A percentile compares a stretch with the other conserved stretches of the same genome.
These are phyloP conservation scores for Lepidonotus clava DNA, from an alignment of 2,888 invertebrate species.

Conservation along the genomic window DNA sequence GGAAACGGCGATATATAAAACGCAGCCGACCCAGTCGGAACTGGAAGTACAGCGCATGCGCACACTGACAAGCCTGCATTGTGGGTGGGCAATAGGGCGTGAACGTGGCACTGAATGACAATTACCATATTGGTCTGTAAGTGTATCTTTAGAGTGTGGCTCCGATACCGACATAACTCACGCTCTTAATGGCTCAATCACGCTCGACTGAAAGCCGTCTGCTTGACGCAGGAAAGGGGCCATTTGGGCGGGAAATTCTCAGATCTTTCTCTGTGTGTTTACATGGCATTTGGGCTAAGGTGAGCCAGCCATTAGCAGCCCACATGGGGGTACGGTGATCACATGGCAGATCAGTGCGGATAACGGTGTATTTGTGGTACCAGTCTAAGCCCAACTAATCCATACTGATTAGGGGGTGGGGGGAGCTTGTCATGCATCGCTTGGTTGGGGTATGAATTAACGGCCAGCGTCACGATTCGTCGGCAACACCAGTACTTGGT, in stretches of 20 bases:
- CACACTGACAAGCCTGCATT: too few relatives aligned
- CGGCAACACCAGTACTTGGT: background rate
- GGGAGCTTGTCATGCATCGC: background rate
- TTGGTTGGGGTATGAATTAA: background rate
- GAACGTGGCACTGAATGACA: too few relatives aligned
- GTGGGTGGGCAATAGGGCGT: too few relatives aligned
- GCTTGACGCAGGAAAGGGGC: background rate
- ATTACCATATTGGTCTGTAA: too few relatives aligned
- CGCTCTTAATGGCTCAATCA: background rate
- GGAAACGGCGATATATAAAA: too few relatives aligned
- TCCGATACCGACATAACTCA: background rate
- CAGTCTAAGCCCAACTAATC: too few relatives aligned
- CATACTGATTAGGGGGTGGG: too few relatives aligned
- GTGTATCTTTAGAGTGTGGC: too few relatives aligned
- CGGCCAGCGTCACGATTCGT: background rate
- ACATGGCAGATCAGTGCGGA: background rate
- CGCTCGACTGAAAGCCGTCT: background rate
- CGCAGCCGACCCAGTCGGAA: too few relatives aligned
- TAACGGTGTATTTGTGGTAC: background rate
- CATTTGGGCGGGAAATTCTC: slow-evolving; percentile 6
- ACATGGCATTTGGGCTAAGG: too few relatives aligned
- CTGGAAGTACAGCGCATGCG: too few relatives aligned
- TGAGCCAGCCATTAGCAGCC: background rate
- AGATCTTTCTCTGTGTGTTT: background rate
- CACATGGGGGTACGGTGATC: background rate